Conservation (phyloP, 2,888 invertebrate species). For the Lasioglossum villosulum region DNA sequence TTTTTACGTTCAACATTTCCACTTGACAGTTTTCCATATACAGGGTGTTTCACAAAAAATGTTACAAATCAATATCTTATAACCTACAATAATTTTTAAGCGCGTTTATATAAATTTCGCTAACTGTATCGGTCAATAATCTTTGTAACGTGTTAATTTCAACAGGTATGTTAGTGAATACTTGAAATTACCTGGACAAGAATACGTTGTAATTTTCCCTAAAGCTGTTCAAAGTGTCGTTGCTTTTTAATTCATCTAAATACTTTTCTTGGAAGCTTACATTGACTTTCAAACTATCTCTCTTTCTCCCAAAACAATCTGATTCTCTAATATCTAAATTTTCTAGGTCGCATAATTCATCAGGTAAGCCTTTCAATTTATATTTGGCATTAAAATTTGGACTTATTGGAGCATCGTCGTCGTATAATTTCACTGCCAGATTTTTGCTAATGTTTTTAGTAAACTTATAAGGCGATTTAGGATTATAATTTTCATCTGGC, state of each 20-base stretch:
- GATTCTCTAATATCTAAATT: conserved; percentile 1
- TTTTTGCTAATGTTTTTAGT: conserved; percentile 36
- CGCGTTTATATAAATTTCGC: neutral
- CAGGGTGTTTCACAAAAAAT: neutral
- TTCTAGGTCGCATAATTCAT: conserved; percentile 14
- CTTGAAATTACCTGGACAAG: conserved; percentile 38
- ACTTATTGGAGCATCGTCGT: conserved; percentile 61
- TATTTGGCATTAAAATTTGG: conserved; percentile 11
- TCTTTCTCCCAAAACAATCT: neutral
- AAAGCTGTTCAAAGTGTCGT: conserved; percentile 7
- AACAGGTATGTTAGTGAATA: neutral
- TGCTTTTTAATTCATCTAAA: conserved; percentile 1
- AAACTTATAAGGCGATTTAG: conserved; percentile 20
- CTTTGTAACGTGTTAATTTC: neutral
- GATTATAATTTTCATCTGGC: conserved; percentile 19
- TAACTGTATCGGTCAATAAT: neutral
- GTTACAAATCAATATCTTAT: neutral
- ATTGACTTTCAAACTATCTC: neutral
- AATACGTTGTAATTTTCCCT: conserved; percentile 29
- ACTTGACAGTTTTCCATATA: neutral
- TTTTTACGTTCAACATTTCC: neutral
- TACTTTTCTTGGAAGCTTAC: neutral
- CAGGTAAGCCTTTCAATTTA: neutral
- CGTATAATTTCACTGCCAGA: conserved; percentile 70
- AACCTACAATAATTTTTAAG: neutral